A percentile compares a stretch with the other conserved stretches of the same genome.
Evolutionary conservation across 23 tunicate genomes (phyloP).

Genomic region (Clavelina lepadiformis): DNA sequence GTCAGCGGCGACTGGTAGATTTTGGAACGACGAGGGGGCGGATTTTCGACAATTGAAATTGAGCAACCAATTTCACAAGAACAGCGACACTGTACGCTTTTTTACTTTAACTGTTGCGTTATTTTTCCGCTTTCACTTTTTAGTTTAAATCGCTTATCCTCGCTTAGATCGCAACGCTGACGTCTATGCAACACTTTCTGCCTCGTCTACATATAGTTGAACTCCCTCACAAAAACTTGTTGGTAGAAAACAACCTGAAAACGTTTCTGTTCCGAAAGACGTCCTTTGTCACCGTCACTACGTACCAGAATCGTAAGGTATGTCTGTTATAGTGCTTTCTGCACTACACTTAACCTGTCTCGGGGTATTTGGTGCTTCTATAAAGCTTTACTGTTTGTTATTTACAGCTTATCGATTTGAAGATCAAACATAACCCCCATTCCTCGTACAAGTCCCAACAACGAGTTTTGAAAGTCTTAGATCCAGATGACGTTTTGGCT

Average conservation of each 20-base stretch:
- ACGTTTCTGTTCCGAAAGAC: constrained; percentile 49
- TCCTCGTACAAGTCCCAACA: too few species aligned
- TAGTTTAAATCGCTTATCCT: neutral
- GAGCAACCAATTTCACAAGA: constrained; percentile 44
- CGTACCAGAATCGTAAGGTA: constrained; percentile 46
- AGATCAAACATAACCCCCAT: too few species aligned
- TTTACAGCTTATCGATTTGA: too few species aligned
- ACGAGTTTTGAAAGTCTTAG: too few species aligned
- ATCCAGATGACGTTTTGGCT: too few species aligned
- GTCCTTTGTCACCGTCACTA: constrained; percentile 38
- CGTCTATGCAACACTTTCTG: constrained; percentile 33
- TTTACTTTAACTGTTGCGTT: neutral
- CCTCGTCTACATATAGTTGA: constrained; percentile 56
- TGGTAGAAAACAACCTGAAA: constrained; percentile 25
- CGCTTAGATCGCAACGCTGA: constrained; percentile 16
- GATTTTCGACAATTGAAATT: constrained; percentile 38
- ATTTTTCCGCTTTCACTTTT: neutral
- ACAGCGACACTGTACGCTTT: constrained; percentile 38
- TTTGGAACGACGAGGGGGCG: constrained; percentile 54
- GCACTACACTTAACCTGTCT: too few species aligned
- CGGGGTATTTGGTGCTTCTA: too few species aligned
- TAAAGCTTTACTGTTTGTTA: too few species aligned
- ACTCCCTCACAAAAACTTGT: constrained; percentile 26
- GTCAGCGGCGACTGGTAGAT: constrained; percentile 46
- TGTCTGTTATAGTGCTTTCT: neutral